A percentile compares a stretch with the other conserved stretches of the same genome.
phyloP scores from a whole-genome alignment of 2,113 vertebrate genomes.

The Capra hircus region DNA sequence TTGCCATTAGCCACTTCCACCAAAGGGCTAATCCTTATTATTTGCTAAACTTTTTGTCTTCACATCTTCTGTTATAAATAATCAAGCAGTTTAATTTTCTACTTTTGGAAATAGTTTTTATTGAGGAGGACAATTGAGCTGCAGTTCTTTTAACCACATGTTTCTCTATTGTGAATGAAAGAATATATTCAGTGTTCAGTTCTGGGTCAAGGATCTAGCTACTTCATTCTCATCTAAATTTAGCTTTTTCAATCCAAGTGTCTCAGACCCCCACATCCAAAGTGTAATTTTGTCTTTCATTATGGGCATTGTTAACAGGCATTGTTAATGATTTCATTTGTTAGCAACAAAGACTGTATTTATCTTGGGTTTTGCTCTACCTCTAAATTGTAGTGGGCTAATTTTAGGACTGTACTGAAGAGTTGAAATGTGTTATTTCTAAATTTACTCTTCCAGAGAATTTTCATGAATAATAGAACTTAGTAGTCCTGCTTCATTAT shows the following conservation, averaged over 20 bases:
- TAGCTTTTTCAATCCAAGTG: conserved; percentile 29
- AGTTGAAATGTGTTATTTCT: conserved; percentile 56
- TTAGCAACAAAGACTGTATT: conserved; percentile 57
- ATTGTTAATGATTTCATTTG: conserved; percentile 58
- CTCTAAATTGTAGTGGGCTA: conserved; percentile 52
- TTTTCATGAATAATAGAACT: conserved; percentile 63
- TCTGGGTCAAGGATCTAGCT: conserved; percentile 49
- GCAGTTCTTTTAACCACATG: conserved; percentile 30
- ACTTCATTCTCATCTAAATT: conserved; percentile 57
- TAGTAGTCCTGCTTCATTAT: conserved; percentile 34
- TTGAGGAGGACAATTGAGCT: conserved; percentile 34
- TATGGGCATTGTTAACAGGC: conserved; percentile 42
- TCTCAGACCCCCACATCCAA: not conserved
- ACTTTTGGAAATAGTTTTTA: conserved; percentile 25
- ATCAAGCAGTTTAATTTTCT: conserved; percentile 30
- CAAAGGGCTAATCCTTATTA: not conserved
- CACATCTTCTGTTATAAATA: conserved; percentile 16
- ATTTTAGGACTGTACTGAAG: conserved; percentile 51
- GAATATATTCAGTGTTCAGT: conserved; percentile 53
- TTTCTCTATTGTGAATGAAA: conserved; percentile 54
- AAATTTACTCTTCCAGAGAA: conserved; percentile 58
- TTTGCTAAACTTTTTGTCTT: conserved; percentile 9
- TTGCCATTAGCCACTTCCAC: not conserved
- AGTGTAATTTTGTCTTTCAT: conserved; percentile 60
- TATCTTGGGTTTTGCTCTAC: conserved; percentile 62